Base-by-base conservation (phyloP, 2,113 vertebrate genomes). In the Turdus rufiventris region DNA sequence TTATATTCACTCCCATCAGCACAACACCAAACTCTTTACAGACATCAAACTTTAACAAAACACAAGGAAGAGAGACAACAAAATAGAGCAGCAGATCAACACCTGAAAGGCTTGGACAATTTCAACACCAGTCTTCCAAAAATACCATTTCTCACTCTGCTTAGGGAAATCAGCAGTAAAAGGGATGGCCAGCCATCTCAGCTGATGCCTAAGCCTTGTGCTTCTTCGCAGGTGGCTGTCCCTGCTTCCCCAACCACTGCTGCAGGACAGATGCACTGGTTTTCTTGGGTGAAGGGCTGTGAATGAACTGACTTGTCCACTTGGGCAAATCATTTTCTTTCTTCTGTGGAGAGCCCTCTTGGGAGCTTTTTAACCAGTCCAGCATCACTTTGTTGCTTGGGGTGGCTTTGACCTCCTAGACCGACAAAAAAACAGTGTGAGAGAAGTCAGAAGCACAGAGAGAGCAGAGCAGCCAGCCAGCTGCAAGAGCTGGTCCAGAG, bases 311-410 rank as follows among this genome's bases (percentile, higher is more conserved):
- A 56, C 97, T 97, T 18, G 89, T 88, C 84, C 97, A 97, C 71
- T 84, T 97, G 38, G 95, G 68, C 6, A 70, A 51, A n/a, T 91
- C 45, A 0, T 97, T 75, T 94, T 97, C 96, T 96, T 98, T 96
- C 97, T 98, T 99, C 83, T 96, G 96, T 17, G 98, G 97, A 21
- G 98, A 94, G 28, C 97, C 89, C 68, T 96, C 94, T 28, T 93
- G 72, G 34, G 88, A 88, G 43, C 85, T 98, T 82, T 97, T 97
- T 85, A 99, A 97, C 99, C 99, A 99, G 58, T 95, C 97, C 96
- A 97, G 96, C 99, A 99, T 98, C 95, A 61, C 96, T 96, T 98
- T 98, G 88, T 98, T 98, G 92, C 98, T 98, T 43, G 97, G 97
- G 51, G 98, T 98, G 14, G 94, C 80, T 71, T 97, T 97, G 54